A percentile compares a stretch with the other conserved stretches of the same genome.
These are phyloP conservation scores for Drosophila ohnishii DNA, from an alignment of 1,140 invertebrate species.

Conservation along the genomic window DNA sequence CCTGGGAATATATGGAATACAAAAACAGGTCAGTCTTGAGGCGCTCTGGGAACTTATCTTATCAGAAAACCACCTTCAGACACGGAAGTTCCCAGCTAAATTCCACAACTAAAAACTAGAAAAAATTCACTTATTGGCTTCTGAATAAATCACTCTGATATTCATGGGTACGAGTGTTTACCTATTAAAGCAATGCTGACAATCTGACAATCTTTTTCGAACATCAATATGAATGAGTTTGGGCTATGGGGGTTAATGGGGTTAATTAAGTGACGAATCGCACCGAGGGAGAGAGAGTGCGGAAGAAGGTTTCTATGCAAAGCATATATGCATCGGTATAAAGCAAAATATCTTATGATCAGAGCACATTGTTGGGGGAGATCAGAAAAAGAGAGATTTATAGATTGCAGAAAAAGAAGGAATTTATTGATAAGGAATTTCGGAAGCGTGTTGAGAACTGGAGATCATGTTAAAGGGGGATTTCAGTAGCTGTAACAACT, in stretches of 20 bases:
- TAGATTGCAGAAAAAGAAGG: too few species aligned
- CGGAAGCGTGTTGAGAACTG: too few species aligned
- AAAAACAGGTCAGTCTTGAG: not conserved
- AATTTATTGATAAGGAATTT: too few species aligned
- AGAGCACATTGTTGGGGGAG: too few species aligned
- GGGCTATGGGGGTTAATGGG: conserved; percentile 57
- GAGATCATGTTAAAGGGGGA: too few species aligned
- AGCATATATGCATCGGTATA: not conserved
- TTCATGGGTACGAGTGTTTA: conserved; percentile 8
- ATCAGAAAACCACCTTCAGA: not conserved
- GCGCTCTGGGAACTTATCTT: not conserved
- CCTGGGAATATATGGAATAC: conserved; percentile 74
- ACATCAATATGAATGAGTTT: conserved; percentile 49
- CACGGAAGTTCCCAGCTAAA: not conserved
- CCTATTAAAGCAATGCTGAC: conserved; percentile 41
- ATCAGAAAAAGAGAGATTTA: not conserved
- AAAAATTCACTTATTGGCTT: not conserved
- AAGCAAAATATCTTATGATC: not conserved
- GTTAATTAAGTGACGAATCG: conserved; percentile 31
- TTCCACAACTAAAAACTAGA: not conserved
- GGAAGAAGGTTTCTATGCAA: conserved; percentile 14
- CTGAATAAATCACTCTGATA: not conserved
- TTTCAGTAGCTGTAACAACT: not conserved
- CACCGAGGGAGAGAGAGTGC: not conserved
- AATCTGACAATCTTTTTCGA: conserved; percentile 52